A percentile compares a stretch with the other conserved stretches of the same genome.
These are phyloP conservation scores for Gadopsis bispinosus DNA, from an alignment of 2,797 vertebrate species.

Conservation along the genomic window DNA sequence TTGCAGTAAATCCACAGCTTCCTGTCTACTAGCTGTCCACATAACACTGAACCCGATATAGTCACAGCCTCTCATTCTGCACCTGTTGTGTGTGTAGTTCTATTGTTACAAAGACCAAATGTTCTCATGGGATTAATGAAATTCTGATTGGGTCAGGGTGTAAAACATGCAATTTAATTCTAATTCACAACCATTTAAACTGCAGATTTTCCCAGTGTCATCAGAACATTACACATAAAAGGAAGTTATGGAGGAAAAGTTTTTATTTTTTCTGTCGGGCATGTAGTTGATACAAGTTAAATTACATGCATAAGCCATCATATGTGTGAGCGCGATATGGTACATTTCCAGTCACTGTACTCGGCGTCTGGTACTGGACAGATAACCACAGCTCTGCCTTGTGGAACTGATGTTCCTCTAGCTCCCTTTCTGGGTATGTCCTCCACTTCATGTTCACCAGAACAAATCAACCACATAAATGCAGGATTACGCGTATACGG, in stretches of 20 bases:
- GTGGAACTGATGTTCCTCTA: conserved; percentile 13
- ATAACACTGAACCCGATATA: conserved; percentile 37
- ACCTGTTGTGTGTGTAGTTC: conserved; percentile 39
- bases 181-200: not conserved
- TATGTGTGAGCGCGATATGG: not conserved
- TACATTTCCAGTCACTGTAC: conserved; percentile 2
- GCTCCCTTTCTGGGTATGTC: not conserved
- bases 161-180: not conserved
- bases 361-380: conserved; percentile 17
- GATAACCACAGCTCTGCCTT: conserved; percentile 25
- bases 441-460: conserved; percentile 26
- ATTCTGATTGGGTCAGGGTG: not conserved
- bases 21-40: conserved; percentile 57
- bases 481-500: conserved; percentile 35
- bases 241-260: not conserved
- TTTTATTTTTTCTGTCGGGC: not conserved
- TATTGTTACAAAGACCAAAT: not conserved
- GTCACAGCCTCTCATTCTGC: conserved; percentile 44
- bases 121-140: not conserved
- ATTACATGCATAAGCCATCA: conserved; percentile 1
- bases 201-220: not conserved
- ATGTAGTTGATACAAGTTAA: conserved; percentile 1
- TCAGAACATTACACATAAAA: not conserved
- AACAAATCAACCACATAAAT: conserved; percentile 40
- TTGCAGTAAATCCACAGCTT: conserved; percentile 62